phyloP scores from a whole-genome alignment of 2,113 vertebrate genomes.

The Paramormyrops kingsleyae region DNA sequence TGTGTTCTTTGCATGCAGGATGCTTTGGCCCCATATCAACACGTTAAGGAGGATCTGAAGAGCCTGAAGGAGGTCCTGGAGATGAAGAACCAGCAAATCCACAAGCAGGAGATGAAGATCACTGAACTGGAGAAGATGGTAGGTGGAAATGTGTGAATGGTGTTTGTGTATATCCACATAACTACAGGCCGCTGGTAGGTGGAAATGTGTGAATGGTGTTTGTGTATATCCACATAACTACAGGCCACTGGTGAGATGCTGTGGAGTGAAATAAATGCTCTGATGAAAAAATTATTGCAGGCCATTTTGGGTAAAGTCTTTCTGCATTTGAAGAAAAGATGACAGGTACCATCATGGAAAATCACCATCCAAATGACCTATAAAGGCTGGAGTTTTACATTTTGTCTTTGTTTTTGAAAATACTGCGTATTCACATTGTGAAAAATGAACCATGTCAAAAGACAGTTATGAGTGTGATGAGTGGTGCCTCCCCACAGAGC shows the following conservation, averaged over 20 bases:
- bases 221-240: not conserved
- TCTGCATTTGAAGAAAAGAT: not conserved
- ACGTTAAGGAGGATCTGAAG: constrained; percentile 88
- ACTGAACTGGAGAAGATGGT: constrained; percentile 91
- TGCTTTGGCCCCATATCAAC: constrained; percentile 82
- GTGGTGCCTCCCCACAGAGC: not conserved
- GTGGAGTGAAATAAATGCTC: not conserved
- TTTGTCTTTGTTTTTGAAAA: not conserved
- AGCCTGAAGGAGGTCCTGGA: constrained; percentile 90
- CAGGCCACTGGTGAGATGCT: not conserved
- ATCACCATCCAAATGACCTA: not conserved
- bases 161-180: not conserved
- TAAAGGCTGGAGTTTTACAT: not conserved
- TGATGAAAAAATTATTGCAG: not conserved
- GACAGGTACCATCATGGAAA: not conserved
- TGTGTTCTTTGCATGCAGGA: constrained; percentile 55
- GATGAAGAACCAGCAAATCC: constrained; percentile 96
- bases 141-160: constrained; percentile 27
- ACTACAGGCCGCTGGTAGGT: constrained; percentile 17
- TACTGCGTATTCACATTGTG: not conserved
- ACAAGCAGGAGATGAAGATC: constrained; percentile 90
- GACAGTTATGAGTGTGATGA: not conserved
- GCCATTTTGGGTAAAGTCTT: not conserved
- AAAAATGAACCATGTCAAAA: not conserved
- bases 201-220: constrained; percentile 6